Percentiles rank a stretch among this genome's conserved stretches.
Conservation (phyloP, 2,888 invertebrate genomes). For the Pyrrhosoma nymphula region DNA sequence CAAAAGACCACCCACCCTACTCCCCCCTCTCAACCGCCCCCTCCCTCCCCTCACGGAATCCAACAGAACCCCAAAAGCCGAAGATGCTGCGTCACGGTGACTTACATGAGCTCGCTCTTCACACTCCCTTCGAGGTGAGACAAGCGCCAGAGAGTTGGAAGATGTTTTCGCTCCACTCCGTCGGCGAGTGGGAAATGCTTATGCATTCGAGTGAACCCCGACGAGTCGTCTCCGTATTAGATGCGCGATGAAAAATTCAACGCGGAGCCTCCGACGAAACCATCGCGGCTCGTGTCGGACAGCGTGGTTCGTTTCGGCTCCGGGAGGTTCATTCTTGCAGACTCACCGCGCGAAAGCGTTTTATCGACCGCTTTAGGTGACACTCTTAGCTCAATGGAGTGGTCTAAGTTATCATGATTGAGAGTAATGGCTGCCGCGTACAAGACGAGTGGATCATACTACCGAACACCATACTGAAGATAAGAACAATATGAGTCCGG, state of each 20-base stretch:
- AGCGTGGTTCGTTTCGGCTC: not conserved
- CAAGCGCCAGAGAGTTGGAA: not conserved
- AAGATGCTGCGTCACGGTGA: not conserved
- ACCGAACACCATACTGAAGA: no score
- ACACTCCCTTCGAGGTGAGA: not conserved
- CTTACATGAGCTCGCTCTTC: not conserved
- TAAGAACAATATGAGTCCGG: no score
- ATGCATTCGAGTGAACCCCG: not conserved
- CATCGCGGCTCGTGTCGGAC: not conserved
- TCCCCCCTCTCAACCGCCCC: not conserved
- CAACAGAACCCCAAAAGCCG: not conserved
- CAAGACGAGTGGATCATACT: no score
- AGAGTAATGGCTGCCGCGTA: no score
- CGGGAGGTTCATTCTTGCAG: not conserved
- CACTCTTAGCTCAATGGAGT: not conserved
- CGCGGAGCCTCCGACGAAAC: not conserved
- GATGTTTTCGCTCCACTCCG: not conserved
- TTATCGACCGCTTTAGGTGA: not conserved
- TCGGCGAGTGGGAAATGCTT: not conserved
- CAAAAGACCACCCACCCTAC: not conserved
- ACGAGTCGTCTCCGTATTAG: not conserved
- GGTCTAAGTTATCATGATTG: no score
- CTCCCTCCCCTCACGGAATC: not conserved
- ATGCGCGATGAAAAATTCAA: slow-evolving; percentile 6
- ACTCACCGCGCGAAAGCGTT: not conserved